Evolutionary conservation across 2,797 vertebrate species (phyloP).

Genomic region (Pteropus rufus): DNA sequence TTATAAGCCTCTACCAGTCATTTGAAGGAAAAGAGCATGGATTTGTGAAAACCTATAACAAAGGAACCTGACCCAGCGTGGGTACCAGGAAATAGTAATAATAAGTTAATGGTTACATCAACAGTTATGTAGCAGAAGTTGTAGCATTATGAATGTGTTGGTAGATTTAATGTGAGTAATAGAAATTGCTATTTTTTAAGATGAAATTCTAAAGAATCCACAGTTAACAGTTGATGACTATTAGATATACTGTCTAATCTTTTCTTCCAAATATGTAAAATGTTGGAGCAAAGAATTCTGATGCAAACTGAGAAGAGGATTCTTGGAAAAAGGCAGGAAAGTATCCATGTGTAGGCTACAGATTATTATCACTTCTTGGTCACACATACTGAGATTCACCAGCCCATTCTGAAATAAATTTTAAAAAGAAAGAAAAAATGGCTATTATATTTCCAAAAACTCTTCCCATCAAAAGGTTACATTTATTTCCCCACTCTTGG

Average conservation of each 20-base stretch:
- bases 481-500: neutral
- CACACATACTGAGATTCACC: neutral
- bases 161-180: neutral
- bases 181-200: neutral
- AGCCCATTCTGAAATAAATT: neutral
- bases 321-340: neutral
- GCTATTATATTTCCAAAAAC: neutral
- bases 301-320: neutral
- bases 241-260: neutral
- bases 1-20: neutral
- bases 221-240: neutral
- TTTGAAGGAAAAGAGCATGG: neutral
- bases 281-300: neutral
- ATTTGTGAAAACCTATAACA: neutral
- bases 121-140: neutral
- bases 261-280: neutral
- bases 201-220: neutral
- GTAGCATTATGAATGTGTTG: neutral
- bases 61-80: neutral
- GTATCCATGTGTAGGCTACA: neutral
- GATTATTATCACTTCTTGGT: neutral
- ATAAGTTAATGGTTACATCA: neutral
- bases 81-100: neutral
- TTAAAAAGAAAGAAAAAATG: neutral
- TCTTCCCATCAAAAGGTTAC: neutral